Percentiles rank a stretch among this genome's conserved stretches.
phyloP scores from a whole-genome alignment of 1,140 invertebrate genomes.

The Armadillidium nasatum region DNA sequence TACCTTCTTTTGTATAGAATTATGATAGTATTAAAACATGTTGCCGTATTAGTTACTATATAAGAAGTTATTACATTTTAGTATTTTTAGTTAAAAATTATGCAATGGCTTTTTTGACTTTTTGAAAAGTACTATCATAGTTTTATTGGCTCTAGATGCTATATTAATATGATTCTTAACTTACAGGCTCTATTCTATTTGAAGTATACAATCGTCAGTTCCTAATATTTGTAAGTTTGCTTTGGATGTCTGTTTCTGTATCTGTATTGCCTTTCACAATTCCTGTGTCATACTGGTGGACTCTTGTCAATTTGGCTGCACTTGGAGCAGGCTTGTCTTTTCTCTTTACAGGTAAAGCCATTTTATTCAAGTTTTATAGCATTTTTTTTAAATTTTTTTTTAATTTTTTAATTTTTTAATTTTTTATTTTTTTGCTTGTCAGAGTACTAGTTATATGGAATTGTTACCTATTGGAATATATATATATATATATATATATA shows the following conservation, averaged over 20 bases:
- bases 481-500: too few species aligned
- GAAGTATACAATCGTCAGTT: conserved; percentile 45
- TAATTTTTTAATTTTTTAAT: neutral
- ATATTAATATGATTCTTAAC: too few species aligned
- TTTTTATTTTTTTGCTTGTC: neutral
- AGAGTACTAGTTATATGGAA: neutral
- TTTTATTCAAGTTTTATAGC: neutral
- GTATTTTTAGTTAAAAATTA: too few species aligned
- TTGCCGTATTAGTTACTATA: neutral
- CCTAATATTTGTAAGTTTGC: conserved; percentile 40
- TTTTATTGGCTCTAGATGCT: too few species aligned
- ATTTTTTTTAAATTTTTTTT: neutral
- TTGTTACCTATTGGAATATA: too few species aligned
- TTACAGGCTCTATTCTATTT: conserved; percentile 41
- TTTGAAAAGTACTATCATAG: too few species aligned
- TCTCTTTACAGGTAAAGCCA: conserved; percentile 38
- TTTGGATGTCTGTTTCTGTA: conserved; percentile 38
- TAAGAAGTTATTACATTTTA: neutral
- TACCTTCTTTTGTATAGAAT: too few species aligned
- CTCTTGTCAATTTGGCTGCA: conserved; percentile 31
- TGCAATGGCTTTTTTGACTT: too few species aligned
- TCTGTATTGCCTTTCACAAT: conserved; percentile 42
- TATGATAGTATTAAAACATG: neutral
- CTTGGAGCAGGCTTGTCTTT: conserved; percentile 36
- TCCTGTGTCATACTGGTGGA: conserved; percentile 42